Base-by-base conservation (phyloP, 2,888 invertebrate species). In the Rhogogaster chlorosoma region DNA sequence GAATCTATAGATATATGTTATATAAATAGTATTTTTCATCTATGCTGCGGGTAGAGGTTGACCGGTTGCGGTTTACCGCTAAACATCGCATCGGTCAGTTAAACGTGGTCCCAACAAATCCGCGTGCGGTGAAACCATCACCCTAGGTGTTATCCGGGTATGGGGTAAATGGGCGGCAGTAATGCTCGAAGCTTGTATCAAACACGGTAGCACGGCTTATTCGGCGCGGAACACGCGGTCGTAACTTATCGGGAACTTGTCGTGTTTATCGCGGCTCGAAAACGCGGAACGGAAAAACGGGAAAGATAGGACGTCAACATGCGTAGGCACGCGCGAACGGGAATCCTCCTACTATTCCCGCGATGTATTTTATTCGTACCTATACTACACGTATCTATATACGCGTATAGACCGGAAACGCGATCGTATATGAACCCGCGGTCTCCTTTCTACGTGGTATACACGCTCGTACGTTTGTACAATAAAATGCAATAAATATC, bases 201-300 rank as follows among this genome's bases (percentile, higher is more conserved):
- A 53, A 53, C 49, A 53, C 77, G 49, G 77, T 32, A 53, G 77
- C 49, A 38, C 29, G 32, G 77, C 71, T 73, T 73, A 73, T 73
- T 73, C 71, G 71, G 71, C 71, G 10, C n/a, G 71, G 71, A 73
- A 73, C 71, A 73, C 38, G 77, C 49, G 77, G 49, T 77, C 77
- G 77, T 77, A 77, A 77, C 77, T 77, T 77, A 77, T 77, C 77
- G 77, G 77, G 18, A 77, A 77, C 49, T 77, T 77, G 77, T 77
- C 77, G 77, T 73, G 71, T 73, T 73, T 73, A 73, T 73, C 71
- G 71, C 18, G 77, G 49, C 77, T 29, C 18, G n/a, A 53, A 53
- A 29, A n/a, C 77, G 53, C 57, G 45, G 67, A 38, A 38, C 38
- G 64, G 38, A 78, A 29, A 53, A 45, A 57, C 42, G n/a, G 42